Conservation (phyloP, 1,140 invertebrate genomes). For the Achroia grisella region DNA sequence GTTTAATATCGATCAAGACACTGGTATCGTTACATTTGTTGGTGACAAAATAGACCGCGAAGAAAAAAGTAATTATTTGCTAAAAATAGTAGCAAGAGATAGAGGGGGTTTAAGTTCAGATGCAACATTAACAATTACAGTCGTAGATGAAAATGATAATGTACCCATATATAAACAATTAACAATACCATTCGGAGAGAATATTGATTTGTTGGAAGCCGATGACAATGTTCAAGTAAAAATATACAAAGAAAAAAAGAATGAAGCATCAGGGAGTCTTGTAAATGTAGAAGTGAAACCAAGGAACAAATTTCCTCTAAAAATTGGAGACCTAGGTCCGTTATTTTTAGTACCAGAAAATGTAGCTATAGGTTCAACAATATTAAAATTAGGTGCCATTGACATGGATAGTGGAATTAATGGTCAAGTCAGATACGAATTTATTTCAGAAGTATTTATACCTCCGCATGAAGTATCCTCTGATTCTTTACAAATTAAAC, state of each 20-base stretch:
- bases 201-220: constrained; percentile 77
- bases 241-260: constrained; percentile 61
- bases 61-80: constrained; percentile 78
- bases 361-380: constrained; percentile 79
- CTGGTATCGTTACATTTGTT: constrained; percentile 78
- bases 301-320: constrained; percentile 72
- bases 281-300: constrained; percentile 52
- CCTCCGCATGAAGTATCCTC: constrained; percentile 61
- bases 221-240: constrained; percentile 66
- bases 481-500: constrained; percentile 68
- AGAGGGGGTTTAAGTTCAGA: constrained; percentile 82
- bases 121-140: constrained; percentile 79
- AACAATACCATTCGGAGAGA: constrained; percentile 78
- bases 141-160: constrained; percentile 91
- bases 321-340: constrained; percentile 62
- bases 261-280: constrained; percentile 35
- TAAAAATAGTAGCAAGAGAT: constrained; percentile 84
- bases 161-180: constrained; percentile 80
- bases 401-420: constrained; percentile 88
- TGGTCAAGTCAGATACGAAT: constrained; percentile 84
- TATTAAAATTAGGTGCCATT: constrained; percentile 85
- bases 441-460: constrained; percentile 78
- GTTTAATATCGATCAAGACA: constrained; percentile 83
- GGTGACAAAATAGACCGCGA: constrained; percentile 82
- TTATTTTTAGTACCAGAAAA: constrained; percentile 85